phyloP scores from a whole-genome alignment of 1,140 invertebrate genomes.

The Ostrea edulis region DNA sequence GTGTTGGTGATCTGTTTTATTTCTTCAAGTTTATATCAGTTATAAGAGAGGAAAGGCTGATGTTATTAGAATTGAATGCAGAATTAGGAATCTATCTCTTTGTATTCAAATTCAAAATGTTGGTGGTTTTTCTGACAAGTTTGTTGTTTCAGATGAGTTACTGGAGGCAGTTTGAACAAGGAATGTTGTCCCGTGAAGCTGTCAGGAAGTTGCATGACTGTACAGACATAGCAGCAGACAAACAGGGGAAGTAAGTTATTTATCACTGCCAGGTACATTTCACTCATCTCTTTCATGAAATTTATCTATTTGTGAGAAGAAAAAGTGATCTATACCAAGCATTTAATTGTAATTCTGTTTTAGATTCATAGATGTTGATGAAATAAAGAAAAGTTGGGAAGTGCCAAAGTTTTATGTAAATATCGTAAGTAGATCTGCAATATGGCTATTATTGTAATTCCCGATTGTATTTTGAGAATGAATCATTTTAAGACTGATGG shows the following conservation, averaged over 20 bases:
- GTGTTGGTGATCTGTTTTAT: too few relatives aligned
- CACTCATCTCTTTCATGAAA: too few relatives aligned
- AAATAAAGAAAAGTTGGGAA: slow-evolving; percentile 74
- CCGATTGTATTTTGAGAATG: background rate
- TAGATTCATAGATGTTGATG: slow-evolving; percentile 72
- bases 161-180: slow-evolving; percentile 78
- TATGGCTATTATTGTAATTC: background rate
- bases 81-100: too few relatives aligned
- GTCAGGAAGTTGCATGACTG: slow-evolving; percentile 72
- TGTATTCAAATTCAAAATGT: too few relatives aligned
- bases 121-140: background rate
- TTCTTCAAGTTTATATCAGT: too few relatives aligned
- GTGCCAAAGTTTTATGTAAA: slow-evolving; percentile 60
- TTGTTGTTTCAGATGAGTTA: slow-evolving; percentile 72
- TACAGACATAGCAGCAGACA: slow-evolving; percentile 73
- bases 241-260: slow-evolving; percentile 67
- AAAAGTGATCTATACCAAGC: background rate
- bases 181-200: slow-evolving; percentile 75
- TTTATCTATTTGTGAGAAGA: background rate
- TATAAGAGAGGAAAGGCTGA: too few relatives aligned
- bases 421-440: slow-evolving; percentile 58
- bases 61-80: too few relatives aligned
- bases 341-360: slow-evolving; percentile 46
- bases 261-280: too few relatives aligned
- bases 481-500: background rate